phyloP scores from a whole-genome alignment of 2,888 invertebrate species.

The Scaptomyza caliginosa region DNA sequence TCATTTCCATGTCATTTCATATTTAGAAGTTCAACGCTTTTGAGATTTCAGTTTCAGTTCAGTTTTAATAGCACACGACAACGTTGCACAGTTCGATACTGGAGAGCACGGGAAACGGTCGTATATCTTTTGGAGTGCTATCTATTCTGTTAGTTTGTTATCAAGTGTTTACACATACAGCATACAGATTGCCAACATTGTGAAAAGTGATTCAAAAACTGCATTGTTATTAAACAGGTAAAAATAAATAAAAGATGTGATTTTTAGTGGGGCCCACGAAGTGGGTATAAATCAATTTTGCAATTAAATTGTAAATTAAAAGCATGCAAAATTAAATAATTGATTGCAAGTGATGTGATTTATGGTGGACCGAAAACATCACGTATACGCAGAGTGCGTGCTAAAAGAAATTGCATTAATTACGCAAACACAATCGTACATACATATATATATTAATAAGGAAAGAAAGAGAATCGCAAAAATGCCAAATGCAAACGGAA shows the following conservation, averaged over 20 bases:
- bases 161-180: too few species aligned
- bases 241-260: background rate
- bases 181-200: background rate
- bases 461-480: background rate
- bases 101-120: background rate
- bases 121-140: constrained; percentile 5
- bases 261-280: background rate
- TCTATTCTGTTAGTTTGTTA: background rate
- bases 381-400: constrained; percentile 27
- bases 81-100: constrained; percentile 38
- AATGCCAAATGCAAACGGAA: background rate
- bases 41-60: constrained; percentile 65
- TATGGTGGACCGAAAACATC: constrained; percentile 10
- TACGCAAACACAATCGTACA: background rate
- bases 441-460: background rate
- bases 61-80: constrained; percentile 62
- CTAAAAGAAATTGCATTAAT: constrained; percentile 11
- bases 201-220: background rate
- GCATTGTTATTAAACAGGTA: background rate
- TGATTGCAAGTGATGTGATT: constrained; percentile 9
- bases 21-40: constrained; percentile 70
- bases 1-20: constrained; percentile 67
- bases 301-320: background rate
- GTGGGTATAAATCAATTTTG: background rate
- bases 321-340: background rate